Evolutionary conservation across 2,888 invertebrate species (phyloP).

Genomic region (Tinea trinotella): DNA sequence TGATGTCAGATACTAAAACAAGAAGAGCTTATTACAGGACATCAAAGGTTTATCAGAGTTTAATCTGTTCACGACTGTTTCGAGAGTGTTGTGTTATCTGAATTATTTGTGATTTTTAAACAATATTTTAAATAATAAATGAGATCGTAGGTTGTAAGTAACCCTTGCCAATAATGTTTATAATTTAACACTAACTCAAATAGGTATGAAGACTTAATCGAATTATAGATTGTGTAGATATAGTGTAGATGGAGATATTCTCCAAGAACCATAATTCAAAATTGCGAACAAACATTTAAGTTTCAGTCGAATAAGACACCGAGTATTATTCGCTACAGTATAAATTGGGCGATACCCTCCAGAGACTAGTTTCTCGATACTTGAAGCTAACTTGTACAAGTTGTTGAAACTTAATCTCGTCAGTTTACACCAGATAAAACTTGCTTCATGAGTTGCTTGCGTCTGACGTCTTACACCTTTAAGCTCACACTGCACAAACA

Average conservation of each 20-base stretch:
- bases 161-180: too few relatives aligned
- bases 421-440: slow-evolving; percentile 18
- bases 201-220: too few relatives aligned
- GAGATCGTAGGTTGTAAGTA: too few relatives aligned
- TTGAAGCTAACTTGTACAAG: slow-evolving; percentile 3
- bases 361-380: slow-evolving; percentile 14
- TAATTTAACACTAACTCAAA: too few relatives aligned
- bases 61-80: too few relatives aligned
- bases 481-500: not conserved
- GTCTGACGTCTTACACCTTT: slow-evolving; percentile 9
- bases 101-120: too few relatives aligned
- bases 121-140: too few relatives aligned
- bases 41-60: too few relatives aligned
- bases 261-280: not conserved
- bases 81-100: too few relatives aligned
- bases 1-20: too few relatives aligned
- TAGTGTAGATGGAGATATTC: not conserved
- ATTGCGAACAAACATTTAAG: slow-evolving; percentile 13
- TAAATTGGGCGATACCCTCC: slow-evolving; percentile 4
- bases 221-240: too few relatives aligned
- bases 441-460: slow-evolving; percentile 11
- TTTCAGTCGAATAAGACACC: not conserved
- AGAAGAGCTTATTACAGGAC: too few relatives aligned
- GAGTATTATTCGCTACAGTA: slow-evolving; percentile 1
- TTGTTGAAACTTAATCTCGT: slow-evolving; percentile 18